Base-by-base conservation (phyloP, 1,140 invertebrate genomes). In the Euura lappo region DNA sequence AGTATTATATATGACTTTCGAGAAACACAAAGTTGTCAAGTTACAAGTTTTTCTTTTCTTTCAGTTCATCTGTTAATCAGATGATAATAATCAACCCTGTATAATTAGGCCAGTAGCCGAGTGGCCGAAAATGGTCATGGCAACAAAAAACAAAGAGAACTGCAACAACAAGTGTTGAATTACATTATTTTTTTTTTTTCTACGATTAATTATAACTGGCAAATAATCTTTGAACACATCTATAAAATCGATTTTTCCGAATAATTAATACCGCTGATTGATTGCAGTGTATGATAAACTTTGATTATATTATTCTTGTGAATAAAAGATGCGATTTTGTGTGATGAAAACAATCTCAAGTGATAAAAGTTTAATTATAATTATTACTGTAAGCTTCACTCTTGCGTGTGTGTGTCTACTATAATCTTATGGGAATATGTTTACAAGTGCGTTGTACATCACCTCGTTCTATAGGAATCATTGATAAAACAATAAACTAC, bases 401-500 rank as follows among this genome's bases (percentile, higher is more conserved):
- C 10, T 60, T 60, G 51, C 6, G 51, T 60, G 8, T n/a, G 51
- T n/a, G 51, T n/a, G 8, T 28, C 28, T 28, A 28, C 28, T 28
- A 60, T 60, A 60, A 3, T 60, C 51, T 60, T 60, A 60, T 60
- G 10, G 8, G 51, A 60, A 60, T 60, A 60, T 60, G 51, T 60
- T 60, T 60, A 60, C 51, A 60, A 60, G 51, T 60, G 51, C 13
- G 51, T n/a, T 60, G 51, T 60, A 60, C 51, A 60, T 60, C 51
- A 6, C 51, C 28, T 60, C 13, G 10, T 60, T 60, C 51, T 60
- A 60, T 60, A 60, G 51, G 51, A 60, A 60, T 60, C 51, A 60
- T 60, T 60, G 10, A 60, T 60, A 8, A 60, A n/a, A 4, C 3
- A 60, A 60, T 60, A 60, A 8, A 60, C 13, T 28, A 28, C 28